Conservation (phyloP, 53 echinoderm and acorn worm species). For the Echinarachnius parma region DNA sequence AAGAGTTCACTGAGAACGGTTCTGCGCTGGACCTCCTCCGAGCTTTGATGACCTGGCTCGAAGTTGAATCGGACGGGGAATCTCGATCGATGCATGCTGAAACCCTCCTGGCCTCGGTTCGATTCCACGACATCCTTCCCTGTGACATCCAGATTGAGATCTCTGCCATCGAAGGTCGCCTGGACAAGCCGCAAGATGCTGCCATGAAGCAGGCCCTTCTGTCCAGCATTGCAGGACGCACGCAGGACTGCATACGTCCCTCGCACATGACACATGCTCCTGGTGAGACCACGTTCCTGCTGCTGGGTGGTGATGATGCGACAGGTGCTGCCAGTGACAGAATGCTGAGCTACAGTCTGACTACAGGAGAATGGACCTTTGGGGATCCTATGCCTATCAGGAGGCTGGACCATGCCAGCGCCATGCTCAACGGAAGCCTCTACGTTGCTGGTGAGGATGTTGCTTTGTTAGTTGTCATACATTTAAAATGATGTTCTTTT, state of each 20-base stretch:
- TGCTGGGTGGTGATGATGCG: slow-evolving; percentile 36
- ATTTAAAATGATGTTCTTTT: too few species aligned
- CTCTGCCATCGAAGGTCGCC: slow-evolving; percentile 16
- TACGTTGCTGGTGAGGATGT: slow-evolving; percentile 46
- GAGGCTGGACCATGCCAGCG: slow-evolving; percentile 49
- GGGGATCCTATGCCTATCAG: slow-evolving; percentile 23
- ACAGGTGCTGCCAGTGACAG: slow-evolving; percentile 6
- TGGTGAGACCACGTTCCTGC: slow-evolving; percentile 10
- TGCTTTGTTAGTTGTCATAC: too few species aligned
- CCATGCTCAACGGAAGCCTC: slow-evolving; percentile 39
- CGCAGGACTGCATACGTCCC: slow-evolving; percentile 42
- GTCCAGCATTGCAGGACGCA: slow-evolving; percentile 23
- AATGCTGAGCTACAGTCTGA: slow-evolving; percentile 5
- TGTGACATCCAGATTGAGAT: slow-evolving; percentile 21
- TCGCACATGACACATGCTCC: slow-evolving; percentile 39
- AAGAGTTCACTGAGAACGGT: slow-evolving; percentile 5
- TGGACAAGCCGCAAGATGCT: slow-evolving; percentile 17
- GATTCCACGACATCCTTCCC: slow-evolving; percentile 39
- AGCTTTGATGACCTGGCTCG: slow-evolving; percentile 24
- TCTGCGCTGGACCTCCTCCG: slow-evolving; percentile 32
- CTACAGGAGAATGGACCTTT: background rate
- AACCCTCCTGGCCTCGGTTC: slow-evolving; percentile 9
- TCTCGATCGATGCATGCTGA: slow-evolving; percentile 7
- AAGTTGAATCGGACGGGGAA: slow-evolving; percentile 1
- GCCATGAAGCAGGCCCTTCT: slow-evolving; percentile 29